A percentile compares a stretch with the other conserved stretches of the same genome.
Evolutionary conservation across 2,888 invertebrate species (phyloP).

Genomic region (Gonocerus acuteangulatus): DNA sequence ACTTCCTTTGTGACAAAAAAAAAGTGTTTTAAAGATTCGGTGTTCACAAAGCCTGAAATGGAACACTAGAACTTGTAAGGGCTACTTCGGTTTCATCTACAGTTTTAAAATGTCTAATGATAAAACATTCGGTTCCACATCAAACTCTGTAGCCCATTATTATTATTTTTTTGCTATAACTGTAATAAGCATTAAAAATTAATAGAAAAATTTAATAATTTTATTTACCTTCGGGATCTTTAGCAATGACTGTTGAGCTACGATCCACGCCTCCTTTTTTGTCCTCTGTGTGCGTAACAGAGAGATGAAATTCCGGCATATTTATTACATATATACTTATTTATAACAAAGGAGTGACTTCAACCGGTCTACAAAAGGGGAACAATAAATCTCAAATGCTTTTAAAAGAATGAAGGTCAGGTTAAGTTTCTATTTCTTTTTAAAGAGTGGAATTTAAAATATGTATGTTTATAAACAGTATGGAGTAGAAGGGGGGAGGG

Average conservation of each 20-base stretch:
- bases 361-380: conserved; percentile 3
- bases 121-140: conserved; percentile 7
- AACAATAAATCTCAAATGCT: conserved; percentile 1
- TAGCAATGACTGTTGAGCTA: conserved; percentile 87
- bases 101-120: background rate
- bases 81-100: background rate
- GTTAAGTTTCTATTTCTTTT: too few relatives aligned
- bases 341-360: background rate
- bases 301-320: conserved; percentile 35
- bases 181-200: conserved; percentile 11
- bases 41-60: conserved; percentile 23
- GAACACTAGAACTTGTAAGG: background rate
- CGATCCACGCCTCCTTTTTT: conserved; percentile 88
- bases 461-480: background rate
- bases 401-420: background rate
- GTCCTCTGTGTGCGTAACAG: conserved; percentile 56
- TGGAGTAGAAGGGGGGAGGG: conserved; percentile 21
- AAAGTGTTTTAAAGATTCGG: conserved; percentile 11
- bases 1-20: background rate
- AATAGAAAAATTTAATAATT: conserved; percentile 9
- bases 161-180: background rate
- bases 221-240: conserved; percentile 76
- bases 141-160: conserved; percentile 20
- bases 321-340: conserved; percentile 13
- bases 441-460: too few relatives aligned